phyloP scores from a whole-genome alignment of 2,113 vertebrate species.

The Elephantulus edwardii region DNA sequence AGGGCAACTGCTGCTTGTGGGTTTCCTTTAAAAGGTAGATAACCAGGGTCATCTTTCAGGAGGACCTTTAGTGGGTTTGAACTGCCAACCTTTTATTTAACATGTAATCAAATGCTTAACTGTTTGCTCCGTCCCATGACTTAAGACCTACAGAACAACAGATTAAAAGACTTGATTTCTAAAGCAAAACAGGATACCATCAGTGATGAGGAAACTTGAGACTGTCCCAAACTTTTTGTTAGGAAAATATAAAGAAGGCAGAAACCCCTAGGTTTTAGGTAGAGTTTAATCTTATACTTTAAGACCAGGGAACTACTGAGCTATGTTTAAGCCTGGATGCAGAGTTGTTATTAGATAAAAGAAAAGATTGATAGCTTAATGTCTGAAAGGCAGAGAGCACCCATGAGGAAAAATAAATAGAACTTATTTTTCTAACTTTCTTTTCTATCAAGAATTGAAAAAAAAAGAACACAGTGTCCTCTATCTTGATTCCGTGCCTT shows the following conservation, averaged over 20 bases:
- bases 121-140: not conserved
- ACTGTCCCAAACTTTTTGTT: not conserved
- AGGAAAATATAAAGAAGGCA: not conserved
- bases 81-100: not conserved
- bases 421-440: not conserved
- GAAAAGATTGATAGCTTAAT: not conserved
- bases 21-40: not conserved
- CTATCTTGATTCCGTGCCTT: not conserved
- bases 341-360: not conserved
- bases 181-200: not conserved
- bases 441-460: not conserved
- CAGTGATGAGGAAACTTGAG: not conserved
- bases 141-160: not conserved
- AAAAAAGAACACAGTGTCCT: not conserved
- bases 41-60: not conserved
- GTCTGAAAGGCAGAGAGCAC: not conserved
- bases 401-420: not conserved
- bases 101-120: not conserved
- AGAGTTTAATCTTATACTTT: not conserved
- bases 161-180: not conserved
- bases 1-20: not conserved
- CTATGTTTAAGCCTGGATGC: not conserved
- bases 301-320: not conserved
- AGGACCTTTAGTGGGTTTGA: not conserved
- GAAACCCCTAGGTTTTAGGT: not conserved